Conservation (phyloP, 2,888 invertebrate species). For the Gnatocerus cornutus region DNA sequence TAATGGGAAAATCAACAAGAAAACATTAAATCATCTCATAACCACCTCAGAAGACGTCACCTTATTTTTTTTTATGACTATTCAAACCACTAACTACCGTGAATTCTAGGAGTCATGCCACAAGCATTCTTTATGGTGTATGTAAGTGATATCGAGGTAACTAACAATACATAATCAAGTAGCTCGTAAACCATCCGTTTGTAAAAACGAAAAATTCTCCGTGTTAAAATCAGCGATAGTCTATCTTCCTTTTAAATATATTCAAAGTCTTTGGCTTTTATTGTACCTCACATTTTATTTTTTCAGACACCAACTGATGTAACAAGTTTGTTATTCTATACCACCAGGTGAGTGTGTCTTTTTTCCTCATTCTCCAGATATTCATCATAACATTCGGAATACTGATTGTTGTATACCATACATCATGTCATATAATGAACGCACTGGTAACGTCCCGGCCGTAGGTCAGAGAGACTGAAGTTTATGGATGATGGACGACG, state of each 20-base stretch:
- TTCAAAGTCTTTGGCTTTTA: conserved; percentile 18
- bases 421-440: conserved; percentile 56
- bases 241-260: conserved; percentile 32
- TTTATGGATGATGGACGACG: conserved; percentile 58
- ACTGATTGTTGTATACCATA: conserved; percentile 56
- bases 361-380: conserved; percentile 47
- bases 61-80: background rate
- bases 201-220: conserved; percentile 4
- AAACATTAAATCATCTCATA: background rate
- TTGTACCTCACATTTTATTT: conserved; percentile 5
- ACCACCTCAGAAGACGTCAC: background rate
- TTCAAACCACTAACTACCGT: conserved; percentile 4
- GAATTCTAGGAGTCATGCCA: conserved; percentile 21
- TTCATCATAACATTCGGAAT: conserved; percentile 50
- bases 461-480: conserved; percentile 57
- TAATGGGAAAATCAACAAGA: background rate
- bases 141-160: conserved; percentile 20
- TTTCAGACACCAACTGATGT: conserved; percentile 26
- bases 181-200: conserved; percentile 12
- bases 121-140: conserved; percentile 11
- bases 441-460: conserved; percentile 53
- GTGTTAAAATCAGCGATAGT: conserved; percentile 31
- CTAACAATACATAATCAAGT: conserved; percentile 36
- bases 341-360: conserved; percentile 45
- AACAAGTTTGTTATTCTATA: conserved; percentile 39